Evolutionary conservation across 64 coral and sea anemone species (phyloP).

Genomic region (Catalaphyllia jardinei): DNA sequence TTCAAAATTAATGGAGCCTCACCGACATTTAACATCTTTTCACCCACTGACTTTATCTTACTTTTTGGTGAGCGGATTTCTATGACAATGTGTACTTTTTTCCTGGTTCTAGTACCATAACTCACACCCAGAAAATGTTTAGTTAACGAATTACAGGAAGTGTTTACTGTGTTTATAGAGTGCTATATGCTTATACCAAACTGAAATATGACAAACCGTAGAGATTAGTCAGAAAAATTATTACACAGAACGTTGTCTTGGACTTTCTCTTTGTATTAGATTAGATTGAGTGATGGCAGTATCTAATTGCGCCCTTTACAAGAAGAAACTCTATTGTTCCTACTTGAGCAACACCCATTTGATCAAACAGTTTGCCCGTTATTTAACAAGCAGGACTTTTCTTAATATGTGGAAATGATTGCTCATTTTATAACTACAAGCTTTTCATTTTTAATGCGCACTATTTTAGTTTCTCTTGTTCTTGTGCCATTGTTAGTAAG

Average conservation of each 20-base stretch:
- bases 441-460: too few species aligned
- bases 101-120: not conserved
- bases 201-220: not conserved
- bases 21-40: not conserved
- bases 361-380: too few species aligned
- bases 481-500: too few species aligned
- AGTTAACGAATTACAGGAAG: slow-evolving; percentile 27
- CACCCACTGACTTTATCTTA: not conserved
- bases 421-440: too few species aligned
- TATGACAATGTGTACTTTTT: not conserved
- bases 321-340: too few species aligned
- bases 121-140: not conserved
- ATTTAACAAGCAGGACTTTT: too few species aligned
- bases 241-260: not conserved
- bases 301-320: too few species aligned
- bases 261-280: not conserved
- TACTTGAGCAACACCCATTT: too few species aligned
- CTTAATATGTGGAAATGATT: too few species aligned
- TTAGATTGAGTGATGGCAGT: too few species aligned
- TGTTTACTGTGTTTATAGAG: slow-evolving; percentile 9
- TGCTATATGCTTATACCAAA: not conserved
- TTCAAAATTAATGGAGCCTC: not conserved
- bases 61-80: not conserved
- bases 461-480: too few species aligned
- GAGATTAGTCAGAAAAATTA: not conserved